Evolutionary conservation across 2,113 vertebrate genomes (phyloP).

Genomic region (Tricholaema leucomelas): DNA sequence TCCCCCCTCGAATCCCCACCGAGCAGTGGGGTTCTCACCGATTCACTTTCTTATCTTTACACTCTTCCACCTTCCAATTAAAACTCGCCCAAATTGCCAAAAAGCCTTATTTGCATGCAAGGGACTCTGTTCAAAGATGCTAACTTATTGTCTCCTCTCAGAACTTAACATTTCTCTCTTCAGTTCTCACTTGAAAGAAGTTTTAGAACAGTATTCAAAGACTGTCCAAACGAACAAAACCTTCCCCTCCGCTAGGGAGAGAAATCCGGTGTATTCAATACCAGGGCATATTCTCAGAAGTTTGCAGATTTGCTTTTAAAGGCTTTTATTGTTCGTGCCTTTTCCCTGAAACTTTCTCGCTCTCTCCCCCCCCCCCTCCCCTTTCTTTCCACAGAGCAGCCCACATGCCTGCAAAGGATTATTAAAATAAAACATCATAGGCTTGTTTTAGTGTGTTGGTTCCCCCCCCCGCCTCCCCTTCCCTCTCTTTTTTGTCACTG

Average conservation of each 20-base stretch:
- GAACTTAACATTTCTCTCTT: conserved; percentile 69
- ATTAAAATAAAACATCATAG: conserved; percentile 63
- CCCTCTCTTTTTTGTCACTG: background rate
- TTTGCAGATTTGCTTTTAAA: conserved; percentile 64
- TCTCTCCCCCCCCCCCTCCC: background rate
- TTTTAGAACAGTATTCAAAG: conserved; percentile 69
- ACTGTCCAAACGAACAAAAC: conserved; percentile 70
- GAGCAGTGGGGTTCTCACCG: background rate
- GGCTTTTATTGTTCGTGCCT: conserved; percentile 58
- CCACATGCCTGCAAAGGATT: conserved; percentile 52
- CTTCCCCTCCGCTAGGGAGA: conserved; percentile 55
- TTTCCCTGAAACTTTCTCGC: conserved; percentile 12
- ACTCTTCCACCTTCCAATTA: conserved; percentile 59
- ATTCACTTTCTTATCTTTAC: background rate
- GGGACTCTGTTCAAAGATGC: conserved; percentile 62
- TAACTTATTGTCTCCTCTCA: conserved; percentile 66
- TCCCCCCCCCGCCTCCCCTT: background rate
- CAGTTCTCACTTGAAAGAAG: conserved; percentile 68
- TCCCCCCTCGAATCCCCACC: background rate
- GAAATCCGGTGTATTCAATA: conserved; percentile 70
- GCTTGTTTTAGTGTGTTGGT: background rate
- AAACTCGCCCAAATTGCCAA: conserved; percentile 45
- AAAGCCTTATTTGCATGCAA: conserved; percentile 66
- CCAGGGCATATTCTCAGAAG: conserved; percentile 64
- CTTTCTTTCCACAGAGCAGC: background rate